Evolutionary conservation across 1,140 invertebrate genomes (phyloP).

Genomic region (Drosophila kohkoa): DNA sequence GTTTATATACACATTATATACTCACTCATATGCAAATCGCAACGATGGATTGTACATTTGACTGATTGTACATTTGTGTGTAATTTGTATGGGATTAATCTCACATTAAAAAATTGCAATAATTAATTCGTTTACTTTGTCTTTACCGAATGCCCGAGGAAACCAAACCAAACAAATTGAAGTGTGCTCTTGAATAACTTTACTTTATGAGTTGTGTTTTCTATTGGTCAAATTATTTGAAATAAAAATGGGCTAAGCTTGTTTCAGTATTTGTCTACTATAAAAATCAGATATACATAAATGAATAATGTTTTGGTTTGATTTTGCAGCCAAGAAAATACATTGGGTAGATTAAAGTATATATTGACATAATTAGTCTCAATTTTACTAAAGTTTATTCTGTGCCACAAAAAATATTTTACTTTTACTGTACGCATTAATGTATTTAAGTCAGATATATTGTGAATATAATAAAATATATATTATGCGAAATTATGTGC

Average conservation of each 20-base stretch:
- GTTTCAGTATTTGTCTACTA: too few species aligned
- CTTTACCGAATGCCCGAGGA: neutral
- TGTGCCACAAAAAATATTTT: constrained; percentile 51
- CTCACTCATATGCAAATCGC: constrained; percentile 27
- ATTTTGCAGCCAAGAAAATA: too few species aligned
- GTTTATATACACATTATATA: constrained; percentile 9
- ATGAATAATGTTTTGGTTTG: too few species aligned
- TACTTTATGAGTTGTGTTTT: neutral
- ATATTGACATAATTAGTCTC: constrained; percentile 23
- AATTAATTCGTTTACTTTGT: constrained; percentile 31
- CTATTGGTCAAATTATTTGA: neutral
- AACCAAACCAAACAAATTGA: neutral
- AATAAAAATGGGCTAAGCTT: too few species aligned
- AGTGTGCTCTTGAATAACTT: constrained; percentile 1
- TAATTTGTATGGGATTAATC: constrained; percentile 47
- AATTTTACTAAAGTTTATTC: constrained; percentile 18
- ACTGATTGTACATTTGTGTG: constrained; percentile 16
- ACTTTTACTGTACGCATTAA: constrained; percentile 29
- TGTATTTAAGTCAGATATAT: neutral
- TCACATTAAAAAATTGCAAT: constrained; percentile 20
- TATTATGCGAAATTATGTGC: neutral
- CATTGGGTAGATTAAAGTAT: too few species aligned
- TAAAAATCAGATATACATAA: too few species aligned
- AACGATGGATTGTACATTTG: constrained; percentile 14
- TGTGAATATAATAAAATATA: neutral